phyloP scores from a whole-genome alignment of 2,797 vertebrate species.

The Galagoides demidoff region DNA sequence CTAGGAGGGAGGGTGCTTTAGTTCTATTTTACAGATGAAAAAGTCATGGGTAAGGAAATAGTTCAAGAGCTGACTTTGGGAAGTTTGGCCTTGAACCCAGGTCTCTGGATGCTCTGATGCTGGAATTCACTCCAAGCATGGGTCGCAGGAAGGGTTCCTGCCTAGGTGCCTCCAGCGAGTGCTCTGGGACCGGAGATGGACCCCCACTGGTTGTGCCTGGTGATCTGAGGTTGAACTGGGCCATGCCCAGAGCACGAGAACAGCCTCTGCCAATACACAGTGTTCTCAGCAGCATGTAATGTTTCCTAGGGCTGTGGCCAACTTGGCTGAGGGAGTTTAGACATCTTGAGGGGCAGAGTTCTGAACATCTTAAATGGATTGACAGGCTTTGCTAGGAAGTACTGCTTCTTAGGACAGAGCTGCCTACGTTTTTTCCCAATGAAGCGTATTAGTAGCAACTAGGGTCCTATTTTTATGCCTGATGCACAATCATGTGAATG shows the following conservation, averaged over 20 bases:
- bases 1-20: background rate
- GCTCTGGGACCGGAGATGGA: background rate
- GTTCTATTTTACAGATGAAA: background rate
- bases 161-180: background rate
- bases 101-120: background rate
- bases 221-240: background rate
- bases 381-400: conserved; percentile 61
- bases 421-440: conserved; percentile 51
- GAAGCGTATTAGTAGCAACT: conserved; percentile 20
- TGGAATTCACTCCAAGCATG: background rate
- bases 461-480: background rate
- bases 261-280: conserved; percentile 37
- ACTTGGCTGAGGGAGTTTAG: conserved; percentile 51
- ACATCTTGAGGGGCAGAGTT: conserved; percentile 61
- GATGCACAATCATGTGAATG: background rate
- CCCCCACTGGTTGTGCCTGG: background rate
- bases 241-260: background rate
- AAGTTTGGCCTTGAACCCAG: background rate
- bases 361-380: conserved; percentile 55
- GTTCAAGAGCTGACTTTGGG: background rate
- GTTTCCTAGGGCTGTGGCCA: conserved; percentile 63
- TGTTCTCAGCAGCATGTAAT: conserved; percentile 61
- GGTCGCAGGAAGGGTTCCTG: background rate
- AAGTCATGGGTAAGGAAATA: background rate
- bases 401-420: conserved; percentile 42